phyloP scores from a whole-genome alignment of 2,797 vertebrate species.

The Acanthopagrus latus region DNA sequence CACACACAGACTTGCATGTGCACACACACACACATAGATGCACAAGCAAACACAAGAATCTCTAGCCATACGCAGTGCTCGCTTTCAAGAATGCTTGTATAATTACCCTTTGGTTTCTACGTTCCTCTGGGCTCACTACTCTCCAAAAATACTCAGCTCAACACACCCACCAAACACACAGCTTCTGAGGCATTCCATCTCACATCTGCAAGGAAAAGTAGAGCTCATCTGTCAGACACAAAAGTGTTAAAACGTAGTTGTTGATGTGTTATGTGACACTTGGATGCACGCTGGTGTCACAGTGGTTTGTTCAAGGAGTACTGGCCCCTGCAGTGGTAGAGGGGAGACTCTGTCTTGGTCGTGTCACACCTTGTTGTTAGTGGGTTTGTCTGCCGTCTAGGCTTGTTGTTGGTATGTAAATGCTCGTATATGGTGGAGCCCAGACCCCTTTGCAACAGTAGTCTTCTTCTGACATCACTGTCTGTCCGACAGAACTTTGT shows the following conservation, averaged over 20 bases:
- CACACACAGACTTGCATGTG: conserved; percentile 54
- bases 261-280: conserved; percentile 57
- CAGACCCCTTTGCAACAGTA: conserved; percentile 42
- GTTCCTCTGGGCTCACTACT: conserved; percentile 60
- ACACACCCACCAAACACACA: conserved; percentile 29
- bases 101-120: conserved; percentile 70
- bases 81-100: conserved; percentile 70
- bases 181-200: conserved; percentile 24
- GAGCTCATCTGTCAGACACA: conserved; percentile 30
- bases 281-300: conserved; percentile 50
- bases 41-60: conserved; percentile 62
- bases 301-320: conserved; percentile 26
- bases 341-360: conserved; percentile 61
- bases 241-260: conserved; percentile 20
- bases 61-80: conserved; percentile 32
- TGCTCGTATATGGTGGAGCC: conserved; percentile 55
- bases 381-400: conserved; percentile 79
- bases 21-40: conserved; percentile 46
- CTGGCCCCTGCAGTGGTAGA: conserved; percentile 48
- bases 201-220: conserved; percentile 27
- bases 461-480: conserved; percentile 34
- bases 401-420: conserved; percentile 85
- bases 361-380: conserved; percentile 80
- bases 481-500: conserved; percentile 35
- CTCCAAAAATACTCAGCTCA: conserved; percentile 61